A percentile compares a stretch with the other conserved stretches of the same genome.
Conservation (phyloP, 2,113 vertebrate genomes). For the Podilymbus podiceps region DNA sequence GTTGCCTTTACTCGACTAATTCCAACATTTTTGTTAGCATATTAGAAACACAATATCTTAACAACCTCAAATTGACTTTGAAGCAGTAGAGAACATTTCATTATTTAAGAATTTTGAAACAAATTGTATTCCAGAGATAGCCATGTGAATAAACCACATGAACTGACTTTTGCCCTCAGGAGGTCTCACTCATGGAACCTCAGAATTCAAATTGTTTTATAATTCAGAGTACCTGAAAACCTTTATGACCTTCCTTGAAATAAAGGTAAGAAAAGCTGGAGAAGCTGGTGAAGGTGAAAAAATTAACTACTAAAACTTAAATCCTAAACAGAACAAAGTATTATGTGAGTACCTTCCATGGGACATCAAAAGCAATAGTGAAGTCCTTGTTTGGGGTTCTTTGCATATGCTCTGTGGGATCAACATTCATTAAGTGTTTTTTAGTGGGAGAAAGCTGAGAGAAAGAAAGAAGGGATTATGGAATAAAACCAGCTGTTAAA, state of each 20-base stretch:
- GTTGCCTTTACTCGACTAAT: not conserved
- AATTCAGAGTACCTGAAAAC: not conserved
- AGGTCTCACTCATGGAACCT: not conserved
- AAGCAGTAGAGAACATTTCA: slow-evolving; percentile 19
- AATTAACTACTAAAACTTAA: not conserved
- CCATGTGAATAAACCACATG: not conserved
- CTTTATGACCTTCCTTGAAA: not conserved
- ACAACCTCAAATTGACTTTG: not conserved
- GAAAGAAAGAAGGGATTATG: not conserved
- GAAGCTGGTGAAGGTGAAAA: not conserved
- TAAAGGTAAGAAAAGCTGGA: not conserved
- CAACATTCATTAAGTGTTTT: not conserved
- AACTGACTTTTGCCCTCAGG: not conserved
- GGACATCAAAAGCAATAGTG: not conserved
- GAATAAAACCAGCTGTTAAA: not conserved
- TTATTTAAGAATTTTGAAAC: slow-evolving; percentile 44
- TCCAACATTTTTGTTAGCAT: not conserved
- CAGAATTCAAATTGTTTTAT: not conserved
- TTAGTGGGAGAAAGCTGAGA: not conserved
- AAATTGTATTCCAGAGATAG: not conserved
- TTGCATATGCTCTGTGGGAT: not conserved
- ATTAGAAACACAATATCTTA: slow-evolving; percentile 10
- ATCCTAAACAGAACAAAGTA: not conserved
- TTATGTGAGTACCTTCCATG: not conserved
- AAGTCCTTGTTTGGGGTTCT: not conserved